Percentiles rank a stretch among this genome's conserved stretches.
phyloP scores from a whole-genome alignment of 2,113 vertebrate genomes.

The Carlito syrichta region DNA sequence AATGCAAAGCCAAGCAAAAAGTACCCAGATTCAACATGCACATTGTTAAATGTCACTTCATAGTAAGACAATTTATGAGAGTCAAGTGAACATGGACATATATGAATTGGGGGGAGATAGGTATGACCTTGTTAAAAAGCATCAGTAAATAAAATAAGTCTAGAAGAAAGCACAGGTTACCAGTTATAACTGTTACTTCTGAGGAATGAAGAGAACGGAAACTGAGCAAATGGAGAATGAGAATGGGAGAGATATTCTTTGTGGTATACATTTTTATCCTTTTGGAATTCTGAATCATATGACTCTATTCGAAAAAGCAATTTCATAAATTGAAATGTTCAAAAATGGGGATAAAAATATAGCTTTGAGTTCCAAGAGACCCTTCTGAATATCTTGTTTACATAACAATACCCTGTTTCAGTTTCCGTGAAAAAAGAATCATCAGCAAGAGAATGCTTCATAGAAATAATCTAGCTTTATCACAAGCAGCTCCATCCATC shows the following conservation, averaged over 20 bases:
- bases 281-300: neutral
- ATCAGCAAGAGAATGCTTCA: neutral
- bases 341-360: neutral
- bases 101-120: neutral
- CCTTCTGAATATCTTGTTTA: neutral
- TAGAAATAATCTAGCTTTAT: neutral
- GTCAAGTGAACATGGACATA: slow-evolving; percentile 31
- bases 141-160: neutral
- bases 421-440: neutral
- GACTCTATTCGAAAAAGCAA: neutral
- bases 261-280: neutral
- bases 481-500: neutral
- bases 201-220: neutral
- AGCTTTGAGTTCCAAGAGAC: neutral
- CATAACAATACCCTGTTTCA: neutral
- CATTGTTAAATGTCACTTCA: slow-evolving; percentile 85
- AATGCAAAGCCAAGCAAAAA: slow-evolving; percentile 82
- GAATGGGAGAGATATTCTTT: neutral
- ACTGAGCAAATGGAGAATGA: neutral
- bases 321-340: neutral
- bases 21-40: slow-evolving; percentile 84
- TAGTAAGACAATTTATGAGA: slow-evolving; percentile 73
- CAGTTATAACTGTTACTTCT: neutral
- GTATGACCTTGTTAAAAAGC: neutral
- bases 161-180: neutral